Percentiles rank a stretch among this genome's conserved stretches.
Conservation (phyloP, 64 coral and sea anemone genomes). For the Exaiptasia diaphana region DNA sequence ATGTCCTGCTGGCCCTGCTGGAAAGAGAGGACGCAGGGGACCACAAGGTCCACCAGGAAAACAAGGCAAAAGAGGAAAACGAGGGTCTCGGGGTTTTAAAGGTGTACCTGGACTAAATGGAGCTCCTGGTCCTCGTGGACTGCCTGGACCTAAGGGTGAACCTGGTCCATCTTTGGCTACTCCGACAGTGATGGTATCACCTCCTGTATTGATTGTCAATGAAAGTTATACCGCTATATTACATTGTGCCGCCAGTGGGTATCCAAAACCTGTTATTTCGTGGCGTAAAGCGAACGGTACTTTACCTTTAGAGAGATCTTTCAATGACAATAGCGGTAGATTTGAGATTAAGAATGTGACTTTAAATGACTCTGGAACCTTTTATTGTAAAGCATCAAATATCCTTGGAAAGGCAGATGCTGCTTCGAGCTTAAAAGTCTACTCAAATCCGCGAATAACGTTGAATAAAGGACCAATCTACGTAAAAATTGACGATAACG, state of each 20-base stretch:
- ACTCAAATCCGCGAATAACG: constrained; percentile 27
- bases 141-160: not conserved
- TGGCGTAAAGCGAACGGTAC: constrained; percentile 53
- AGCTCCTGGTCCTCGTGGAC: not conserved
- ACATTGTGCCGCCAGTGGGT: constrained; percentile 30
- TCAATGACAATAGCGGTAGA: not conserved
- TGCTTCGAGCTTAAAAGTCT: not conserved
- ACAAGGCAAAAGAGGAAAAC: not conserved
- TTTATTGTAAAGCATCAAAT: constrained; percentile 23
- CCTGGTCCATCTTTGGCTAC: not conserved
- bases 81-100: not conserved
- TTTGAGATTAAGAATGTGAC: constrained; percentile 15
- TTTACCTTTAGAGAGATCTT: not conserved
- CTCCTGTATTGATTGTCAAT: not conserved
- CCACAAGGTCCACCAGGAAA: not conserved
- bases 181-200: not conserved
- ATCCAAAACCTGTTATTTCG: constrained; percentile 33
- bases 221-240: not conserved
- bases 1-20: not conserved
- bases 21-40: not conserved
- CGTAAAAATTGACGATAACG: constrained; percentile 33
- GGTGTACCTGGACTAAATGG: not conserved
- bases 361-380: constrained; percentile 12
- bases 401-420: not conserved
- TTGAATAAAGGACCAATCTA: constrained; percentile 24